Conservation (phyloP, 1,140 invertebrate species). For the Coelopa frigida region DNA sequence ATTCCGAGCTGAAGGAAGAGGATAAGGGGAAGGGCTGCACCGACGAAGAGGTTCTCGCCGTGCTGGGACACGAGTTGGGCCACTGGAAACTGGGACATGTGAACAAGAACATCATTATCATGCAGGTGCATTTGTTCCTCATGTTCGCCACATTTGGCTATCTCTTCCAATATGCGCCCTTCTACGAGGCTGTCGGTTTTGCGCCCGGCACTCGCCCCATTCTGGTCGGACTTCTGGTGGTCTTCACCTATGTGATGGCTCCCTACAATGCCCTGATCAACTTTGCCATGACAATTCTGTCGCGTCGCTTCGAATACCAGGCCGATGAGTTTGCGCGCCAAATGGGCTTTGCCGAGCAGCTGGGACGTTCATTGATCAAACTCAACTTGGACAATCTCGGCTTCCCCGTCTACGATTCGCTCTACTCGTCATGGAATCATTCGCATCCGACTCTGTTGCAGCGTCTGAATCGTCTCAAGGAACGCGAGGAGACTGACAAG, state of each 20-base stretch:
- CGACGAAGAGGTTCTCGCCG: slow-evolving; percentile 89
- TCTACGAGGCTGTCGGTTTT: slow-evolving; percentile 89
- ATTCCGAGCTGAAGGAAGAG: slow-evolving; percentile 42
- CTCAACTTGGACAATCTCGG: slow-evolving; percentile 91
- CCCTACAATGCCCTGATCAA: slow-evolving; percentile 85
- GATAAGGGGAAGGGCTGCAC: slow-evolving; percentile 69
- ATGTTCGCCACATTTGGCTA: slow-evolving; percentile 84
- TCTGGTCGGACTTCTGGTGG: slow-evolving; percentile 85
- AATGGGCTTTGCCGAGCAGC: slow-evolving; percentile 62
- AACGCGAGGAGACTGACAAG: slow-evolving; percentile 19
- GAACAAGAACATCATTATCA: slow-evolving; percentile 77
- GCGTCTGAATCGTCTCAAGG: slow-evolving; percentile 56
- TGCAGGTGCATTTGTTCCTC: slow-evolving; percentile 66
- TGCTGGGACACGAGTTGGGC: slow-evolving; percentile 93
- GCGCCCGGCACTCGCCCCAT: slow-evolving; percentile 66
- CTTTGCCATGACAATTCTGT: slow-evolving; percentile 60
- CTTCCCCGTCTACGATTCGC: slow-evolving; percentile 84
- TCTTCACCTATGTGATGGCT: slow-evolving; percentile 85
- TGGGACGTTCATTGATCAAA: slow-evolving; percentile 81
- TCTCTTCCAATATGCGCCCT: slow-evolving; percentile 67
- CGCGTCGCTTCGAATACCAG: slow-evolving; percentile 85
- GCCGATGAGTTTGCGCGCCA: slow-evolving; percentile 90
- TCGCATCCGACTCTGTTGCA: slow-evolving; percentile 95
- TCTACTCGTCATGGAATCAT: slow-evolving; percentile 90
- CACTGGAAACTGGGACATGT: slow-evolving; percentile 96